Conservation (phyloP, 2,888 invertebrate species). For the Antheraea yamamai region DNA sequence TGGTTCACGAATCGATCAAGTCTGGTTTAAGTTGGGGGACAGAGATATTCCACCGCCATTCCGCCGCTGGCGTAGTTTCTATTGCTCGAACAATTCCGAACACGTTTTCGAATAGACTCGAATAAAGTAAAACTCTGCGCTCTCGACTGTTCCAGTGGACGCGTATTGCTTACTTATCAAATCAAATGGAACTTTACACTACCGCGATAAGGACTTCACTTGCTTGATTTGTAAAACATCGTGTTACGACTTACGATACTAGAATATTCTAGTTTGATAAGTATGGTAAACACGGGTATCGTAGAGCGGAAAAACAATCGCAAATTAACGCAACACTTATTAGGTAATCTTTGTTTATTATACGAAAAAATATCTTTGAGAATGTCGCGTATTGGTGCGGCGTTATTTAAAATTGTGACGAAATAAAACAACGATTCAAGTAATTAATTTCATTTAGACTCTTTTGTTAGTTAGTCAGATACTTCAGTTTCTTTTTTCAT, state of each 20-base stretch:
- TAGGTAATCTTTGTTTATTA: background rate
- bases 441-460: no score
- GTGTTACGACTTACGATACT: background rate
- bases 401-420: no score
- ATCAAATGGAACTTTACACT: constrained; percentile 6
- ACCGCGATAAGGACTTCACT: background rate
- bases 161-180: constrained; percentile 9
- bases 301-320: constrained; percentile 15
- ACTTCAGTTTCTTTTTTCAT: no score
- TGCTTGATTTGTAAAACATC: background rate
- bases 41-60: constrained; percentile 1
- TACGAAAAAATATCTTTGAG: background rate
- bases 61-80: constrained; percentile 16
- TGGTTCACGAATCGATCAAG: background rate
- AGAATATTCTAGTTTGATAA: constrained; percentile 18
- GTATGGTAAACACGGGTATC: constrained; percentile 14
- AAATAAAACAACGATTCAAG: no score
- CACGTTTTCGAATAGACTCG: background rate
- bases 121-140: background rate
- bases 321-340: background rate
- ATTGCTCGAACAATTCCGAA: constrained; percentile 21
- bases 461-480: no score
- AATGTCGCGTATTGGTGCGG: background rate
- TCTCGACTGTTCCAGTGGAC: constrained; percentile 31
- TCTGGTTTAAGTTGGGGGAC: background rate